These are phyloP conservation scores for Listronotus bonariensis DNA, from an alignment of 1,140 invertebrate species.

Conservation along the genomic window DNA sequence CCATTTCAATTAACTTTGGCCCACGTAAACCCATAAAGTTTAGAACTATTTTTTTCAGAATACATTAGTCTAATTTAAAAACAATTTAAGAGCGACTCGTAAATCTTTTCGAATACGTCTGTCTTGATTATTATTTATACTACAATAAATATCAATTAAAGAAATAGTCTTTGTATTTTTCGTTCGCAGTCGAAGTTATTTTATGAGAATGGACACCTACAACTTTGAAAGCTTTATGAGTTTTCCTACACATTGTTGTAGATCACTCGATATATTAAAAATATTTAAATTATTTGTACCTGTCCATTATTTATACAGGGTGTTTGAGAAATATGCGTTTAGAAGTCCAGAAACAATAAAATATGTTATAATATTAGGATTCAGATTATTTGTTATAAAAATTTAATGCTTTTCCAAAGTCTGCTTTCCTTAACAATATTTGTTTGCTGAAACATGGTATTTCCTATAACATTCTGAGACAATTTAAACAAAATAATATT, in stretches of 20 bases:
- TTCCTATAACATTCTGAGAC: too few species aligned
- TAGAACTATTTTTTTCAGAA: neutral
- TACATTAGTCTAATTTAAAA: conserved; percentile 12
- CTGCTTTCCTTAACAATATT: too few species aligned
- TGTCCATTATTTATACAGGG: too few species aligned
- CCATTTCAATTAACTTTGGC: conserved; percentile 11
- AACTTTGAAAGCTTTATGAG: conserved; percentile 3
- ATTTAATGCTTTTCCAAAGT: too few species aligned
- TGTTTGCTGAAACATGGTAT: too few species aligned
- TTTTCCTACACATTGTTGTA: neutral
- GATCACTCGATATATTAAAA: neutral
- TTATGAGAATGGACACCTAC: conserved; percentile 11
- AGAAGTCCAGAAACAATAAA: too few species aligned
- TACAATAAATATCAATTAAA: conserved; percentile 15
- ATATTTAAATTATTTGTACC: neutral
- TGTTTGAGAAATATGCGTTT: too few species aligned
- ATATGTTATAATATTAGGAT: too few species aligned
- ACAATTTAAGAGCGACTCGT: conserved; percentile 1
- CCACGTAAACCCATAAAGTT: conserved; percentile 14
- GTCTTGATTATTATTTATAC: conserved; percentile 14
- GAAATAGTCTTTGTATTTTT: conserved; percentile 3
- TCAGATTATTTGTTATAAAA: too few species aligned
- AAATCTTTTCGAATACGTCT: conserved; percentile 3
- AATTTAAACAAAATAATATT: too few species aligned
- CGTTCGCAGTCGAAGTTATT: neutral